Evolutionary conservation across 2,113 vertebrate genomes (phyloP).

Genomic region (Tympanuchus pallidicinctus): DNA sequence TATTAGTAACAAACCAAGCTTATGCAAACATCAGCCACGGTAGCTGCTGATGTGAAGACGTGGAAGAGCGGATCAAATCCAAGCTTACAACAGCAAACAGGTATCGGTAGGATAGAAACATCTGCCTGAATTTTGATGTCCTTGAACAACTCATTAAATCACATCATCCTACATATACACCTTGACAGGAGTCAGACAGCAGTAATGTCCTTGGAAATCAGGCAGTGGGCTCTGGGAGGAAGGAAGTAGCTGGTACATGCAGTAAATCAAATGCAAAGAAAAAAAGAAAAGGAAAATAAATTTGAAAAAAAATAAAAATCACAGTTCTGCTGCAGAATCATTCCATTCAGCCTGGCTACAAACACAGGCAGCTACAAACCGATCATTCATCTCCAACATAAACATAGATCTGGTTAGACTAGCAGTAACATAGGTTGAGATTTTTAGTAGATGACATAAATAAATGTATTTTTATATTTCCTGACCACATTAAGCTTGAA

Average conservation of each 20-base stretch:
- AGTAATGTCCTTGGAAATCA: slow-evolving; percentile 18
- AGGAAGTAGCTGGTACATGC: slow-evolving; percentile 59
- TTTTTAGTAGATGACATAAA: slow-evolving; percentile 78
- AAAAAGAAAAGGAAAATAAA: not conserved
- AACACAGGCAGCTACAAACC: slow-evolving; percentile 56
- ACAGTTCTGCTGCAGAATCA: slow-evolving; percentile 40
- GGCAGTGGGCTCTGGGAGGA: slow-evolving; percentile 41
- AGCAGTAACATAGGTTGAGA: slow-evolving; percentile 50
- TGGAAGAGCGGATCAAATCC: not conserved
- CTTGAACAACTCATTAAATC: slow-evolving; percentile 29
- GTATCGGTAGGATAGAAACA: not conserved
- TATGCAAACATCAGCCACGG: not conserved
- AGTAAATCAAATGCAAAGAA: slow-evolving; percentile 54
- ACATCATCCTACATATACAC: not conserved
- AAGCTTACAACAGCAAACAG: not conserved
- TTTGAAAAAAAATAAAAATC: not conserved
- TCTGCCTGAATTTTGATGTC: not conserved
- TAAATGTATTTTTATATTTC: slow-evolving; percentile 73
- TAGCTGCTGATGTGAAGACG: not conserved
- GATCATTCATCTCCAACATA: slow-evolving; percentile 67
- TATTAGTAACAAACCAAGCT: not conserved
- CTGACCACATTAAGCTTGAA: slow-evolving; percentile 68
- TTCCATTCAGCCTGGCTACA: slow-evolving; percentile 48
- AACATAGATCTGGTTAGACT: slow-evolving; percentile 54
- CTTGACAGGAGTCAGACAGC: not conserved